A percentile compares a stretch with the other conserved stretches of the same genome.
Evolutionary conservation across 2,797 vertebrate species (phyloP).

Genomic region (Helostoma temminkii): DNA sequence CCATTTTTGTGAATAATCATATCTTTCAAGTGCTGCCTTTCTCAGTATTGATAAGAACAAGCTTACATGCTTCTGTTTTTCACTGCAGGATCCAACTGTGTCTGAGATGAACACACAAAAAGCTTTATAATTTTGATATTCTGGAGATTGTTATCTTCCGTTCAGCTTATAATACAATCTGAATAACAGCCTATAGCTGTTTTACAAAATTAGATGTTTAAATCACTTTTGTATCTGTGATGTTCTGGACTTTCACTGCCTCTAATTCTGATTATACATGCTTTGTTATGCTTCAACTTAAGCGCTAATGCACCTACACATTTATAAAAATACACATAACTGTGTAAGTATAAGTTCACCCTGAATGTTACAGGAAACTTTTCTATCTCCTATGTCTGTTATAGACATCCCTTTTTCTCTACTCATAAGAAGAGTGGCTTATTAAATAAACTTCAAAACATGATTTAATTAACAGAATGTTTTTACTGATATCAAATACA

Average conservation of each 20-base stretch:
- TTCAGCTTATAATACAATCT: slow-evolving; percentile 62
- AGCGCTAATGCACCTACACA: background rate
- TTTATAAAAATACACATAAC: background rate
- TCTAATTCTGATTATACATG: slow-evolving; percentile 50
- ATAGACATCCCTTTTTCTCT: background rate
- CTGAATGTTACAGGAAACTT: background rate
- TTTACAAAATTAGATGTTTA: slow-evolving; percentile 52
- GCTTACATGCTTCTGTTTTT: slow-evolving; percentile 34
- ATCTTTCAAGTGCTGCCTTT: slow-evolving; percentile 46
- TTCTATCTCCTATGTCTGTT: background rate
- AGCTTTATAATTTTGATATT: slow-evolving; percentile 48
- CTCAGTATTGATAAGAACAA: slow-evolving; percentile 52
- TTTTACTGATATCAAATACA: slow-evolving; percentile 15
- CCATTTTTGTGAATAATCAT: slow-evolving; percentile 46
- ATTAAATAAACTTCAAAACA: slow-evolving; percentile 11
- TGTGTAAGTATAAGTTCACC: background rate
- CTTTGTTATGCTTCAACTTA: slow-evolving; percentile 13
- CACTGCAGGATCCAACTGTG: slow-evolving; percentile 23
- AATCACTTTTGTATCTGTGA: slow-evolving; percentile 45
- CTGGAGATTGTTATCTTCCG: slow-evolving; percentile 57
- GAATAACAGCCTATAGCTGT: slow-evolving; percentile 62
- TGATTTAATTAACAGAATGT: slow-evolving; percentile 9
- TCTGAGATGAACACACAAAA: slow-evolving; percentile 46
- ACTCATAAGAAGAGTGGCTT: slow-evolving; percentile 1
- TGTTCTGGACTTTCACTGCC: slow-evolving; percentile 32